Evolutionary conservation across 1,140 invertebrate species (phyloP), one percentile per base, ranked within the genome.

Genomic region (Panagrolaimus sp.): DNA sequence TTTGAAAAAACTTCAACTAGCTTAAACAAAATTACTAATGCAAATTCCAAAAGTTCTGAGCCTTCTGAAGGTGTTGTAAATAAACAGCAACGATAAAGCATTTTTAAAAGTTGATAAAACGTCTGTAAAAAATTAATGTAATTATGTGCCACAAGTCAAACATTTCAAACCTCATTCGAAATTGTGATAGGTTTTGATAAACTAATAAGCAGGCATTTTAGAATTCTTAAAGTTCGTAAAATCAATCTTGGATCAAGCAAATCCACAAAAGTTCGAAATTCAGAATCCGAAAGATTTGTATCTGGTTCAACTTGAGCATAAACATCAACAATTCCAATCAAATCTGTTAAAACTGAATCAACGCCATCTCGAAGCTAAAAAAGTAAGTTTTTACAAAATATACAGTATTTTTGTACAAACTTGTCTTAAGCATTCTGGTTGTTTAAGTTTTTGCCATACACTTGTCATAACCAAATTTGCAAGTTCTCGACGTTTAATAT

Each of bases 321-420:
- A 15, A 66, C 64, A 45, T 72, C 64, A 14, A 79, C 73, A 44
- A 76, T 68, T n/a, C 68, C 55, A 32, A 76, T 45, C 43, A 76
- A 47, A 48, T 76, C 75, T 12, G 76, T 63, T n/a, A 76, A 43
- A 8, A 76, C 47, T 6, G 75, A 76, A 48, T 75, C 68, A 15
- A 76, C 75, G 6, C 73, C 75, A 38, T 76, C 75, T n/a, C 46
- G 52, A 21, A 76, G 62, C 58, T 21, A 15, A 58, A 71, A 24
- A 47, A 15, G n/a, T 48, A 1, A 26, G 8, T 9, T n/a, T 1
- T 24, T 58, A 68, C 48, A 58, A 38, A 14, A 21, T 12, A 12
- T 43, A 67, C 66, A 17, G 38, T n/a, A n/a, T 67, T 32, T 9
- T 9, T 65, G 12, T 8, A 43, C n/a, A 68, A 69, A 71, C 70